A percentile compares a stretch with the other conserved stretches of the same genome.
Evolutionary conservation across 2,888 invertebrate species (phyloP).

Genomic region (Callyntrura sp.): DNA sequence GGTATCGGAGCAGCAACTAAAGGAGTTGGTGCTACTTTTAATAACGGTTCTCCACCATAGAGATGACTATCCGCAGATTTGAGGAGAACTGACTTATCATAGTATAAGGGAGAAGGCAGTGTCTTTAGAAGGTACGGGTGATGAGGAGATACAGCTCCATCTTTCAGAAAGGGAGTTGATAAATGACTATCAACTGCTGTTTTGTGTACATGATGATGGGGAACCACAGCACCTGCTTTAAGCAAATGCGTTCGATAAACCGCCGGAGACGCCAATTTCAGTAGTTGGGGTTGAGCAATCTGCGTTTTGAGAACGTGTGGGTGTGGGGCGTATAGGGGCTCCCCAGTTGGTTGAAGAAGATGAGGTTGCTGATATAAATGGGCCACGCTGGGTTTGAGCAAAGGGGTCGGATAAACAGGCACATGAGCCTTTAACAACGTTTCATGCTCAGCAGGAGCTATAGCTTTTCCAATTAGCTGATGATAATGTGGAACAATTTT

Average conservation of each 20-base stretch:
- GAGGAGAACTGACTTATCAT: too few species aligned
- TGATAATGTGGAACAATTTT: slow-evolving; percentile 21
- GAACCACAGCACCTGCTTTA: not conserved
- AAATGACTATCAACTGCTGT: not conserved
- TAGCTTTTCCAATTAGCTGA: not conserved
- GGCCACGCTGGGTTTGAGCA: not conserved
- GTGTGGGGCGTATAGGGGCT: not conserved
- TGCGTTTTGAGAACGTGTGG: not conserved
- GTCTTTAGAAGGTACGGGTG: not conserved
- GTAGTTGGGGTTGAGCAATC: not conserved
- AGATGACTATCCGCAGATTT: too few species aligned
- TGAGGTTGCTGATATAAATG: not conserved
- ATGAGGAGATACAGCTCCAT: not conserved
- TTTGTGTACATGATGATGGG: not conserved
- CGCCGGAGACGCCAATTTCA: not conserved
- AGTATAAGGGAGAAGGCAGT: too few species aligned
- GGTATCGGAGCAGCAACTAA: too few species aligned
- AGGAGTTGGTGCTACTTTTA: too few species aligned
- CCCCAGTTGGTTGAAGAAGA: not conserved
- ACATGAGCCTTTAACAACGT: not conserved
- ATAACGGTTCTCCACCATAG: too few species aligned
- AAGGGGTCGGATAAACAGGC: not conserved
- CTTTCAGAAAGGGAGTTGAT: not conserved
- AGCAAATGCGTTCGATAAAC: not conserved
- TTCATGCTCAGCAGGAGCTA: not conserved